Evolutionary conservation across 1,140 invertebrate species (phyloP).

Genomic region (Drosophila orena): DNA sequence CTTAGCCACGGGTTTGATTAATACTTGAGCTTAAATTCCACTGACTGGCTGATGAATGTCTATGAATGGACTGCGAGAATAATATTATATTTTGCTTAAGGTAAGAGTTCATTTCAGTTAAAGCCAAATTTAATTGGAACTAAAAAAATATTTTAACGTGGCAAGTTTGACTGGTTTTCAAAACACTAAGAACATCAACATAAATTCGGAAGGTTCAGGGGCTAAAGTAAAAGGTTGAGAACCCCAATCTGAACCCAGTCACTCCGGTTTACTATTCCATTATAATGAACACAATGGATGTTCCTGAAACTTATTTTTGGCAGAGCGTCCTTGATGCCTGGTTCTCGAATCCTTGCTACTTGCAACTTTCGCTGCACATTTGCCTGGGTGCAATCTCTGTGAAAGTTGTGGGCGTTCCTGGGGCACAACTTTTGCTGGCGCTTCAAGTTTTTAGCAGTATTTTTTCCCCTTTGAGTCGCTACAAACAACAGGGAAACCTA

Average conservation of each 20-base stretch:
- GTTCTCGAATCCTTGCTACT: conserved; percentile 30
- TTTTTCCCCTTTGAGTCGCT: conserved; percentile 25
- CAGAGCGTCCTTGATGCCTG: conserved; percentile 34
- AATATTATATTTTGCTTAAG: no score
- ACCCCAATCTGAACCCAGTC: conserved; percentile 46
- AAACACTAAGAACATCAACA: conserved; percentile 13
- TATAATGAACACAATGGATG: conserved; percentile 81
- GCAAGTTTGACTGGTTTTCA: conserved; percentile 16
- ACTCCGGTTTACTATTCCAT: conserved; percentile 78
- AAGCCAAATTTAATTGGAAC: no score
- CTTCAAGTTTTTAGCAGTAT: conserved; percentile 63
- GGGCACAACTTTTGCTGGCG: conserved; percentile 58
- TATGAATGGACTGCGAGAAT: no score
- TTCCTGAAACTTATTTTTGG: conserved; percentile 66
- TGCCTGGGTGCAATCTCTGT: conserved; percentile 67
- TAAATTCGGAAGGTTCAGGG: conserved; percentile 5
- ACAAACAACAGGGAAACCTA: conserved; percentile 16
- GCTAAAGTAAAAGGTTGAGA: not conserved
- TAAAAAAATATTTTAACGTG: no score
- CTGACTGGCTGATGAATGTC: conserved; percentile 12
- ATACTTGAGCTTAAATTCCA: conserved; percentile 35
- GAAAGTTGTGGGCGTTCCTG: conserved; percentile 33
- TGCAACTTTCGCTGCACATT: conserved; percentile 74
- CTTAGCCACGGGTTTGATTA: conserved; percentile 53
- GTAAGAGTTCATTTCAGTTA: no score